Conservation (phyloP, 2,113 vertebrate genomes). For the Ailuropoda melanoleuca region DNA sequence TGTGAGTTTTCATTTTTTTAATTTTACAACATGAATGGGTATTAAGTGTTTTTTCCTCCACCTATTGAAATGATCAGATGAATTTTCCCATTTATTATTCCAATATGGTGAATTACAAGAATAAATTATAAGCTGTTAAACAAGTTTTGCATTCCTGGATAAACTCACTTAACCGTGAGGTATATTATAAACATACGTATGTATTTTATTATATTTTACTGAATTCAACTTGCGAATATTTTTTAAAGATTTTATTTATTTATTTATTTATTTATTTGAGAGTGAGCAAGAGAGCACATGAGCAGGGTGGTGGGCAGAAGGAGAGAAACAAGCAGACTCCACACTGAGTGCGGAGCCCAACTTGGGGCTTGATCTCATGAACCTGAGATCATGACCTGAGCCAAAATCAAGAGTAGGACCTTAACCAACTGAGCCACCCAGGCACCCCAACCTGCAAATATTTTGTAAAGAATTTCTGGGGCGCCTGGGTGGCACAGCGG, state of each 20-base stretch:
- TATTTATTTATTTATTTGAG: neutral
- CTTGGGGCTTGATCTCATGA: neutral
- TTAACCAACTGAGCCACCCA: neutral
- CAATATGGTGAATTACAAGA: neutral
- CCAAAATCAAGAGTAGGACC: neutral
- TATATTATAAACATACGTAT: neutral
- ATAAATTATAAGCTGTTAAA: neutral
- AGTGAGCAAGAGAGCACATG: neutral
- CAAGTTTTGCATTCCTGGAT: neutral
- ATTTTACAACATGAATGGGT: neutral
- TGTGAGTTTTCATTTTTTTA: neutral
- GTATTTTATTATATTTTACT: neutral
- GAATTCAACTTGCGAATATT: neutral
- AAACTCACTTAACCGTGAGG: neutral
- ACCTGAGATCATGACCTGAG: neutral
- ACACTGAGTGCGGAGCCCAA: neutral
- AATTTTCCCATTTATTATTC: neutral
- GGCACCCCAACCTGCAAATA: neutral
- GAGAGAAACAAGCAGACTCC: neutral
- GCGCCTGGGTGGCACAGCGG: too few species aligned
- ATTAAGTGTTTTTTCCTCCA: constrained; percentile 14
- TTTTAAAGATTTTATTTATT: neutral
- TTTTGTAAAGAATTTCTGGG: neutral
- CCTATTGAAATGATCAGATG: neutral
- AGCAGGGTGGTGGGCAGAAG: neutral